These are phyloP conservation scores for Corythaeola cristata DNA, from an alignment of 2,113 vertebrate species.

Conservation along the genomic window DNA sequence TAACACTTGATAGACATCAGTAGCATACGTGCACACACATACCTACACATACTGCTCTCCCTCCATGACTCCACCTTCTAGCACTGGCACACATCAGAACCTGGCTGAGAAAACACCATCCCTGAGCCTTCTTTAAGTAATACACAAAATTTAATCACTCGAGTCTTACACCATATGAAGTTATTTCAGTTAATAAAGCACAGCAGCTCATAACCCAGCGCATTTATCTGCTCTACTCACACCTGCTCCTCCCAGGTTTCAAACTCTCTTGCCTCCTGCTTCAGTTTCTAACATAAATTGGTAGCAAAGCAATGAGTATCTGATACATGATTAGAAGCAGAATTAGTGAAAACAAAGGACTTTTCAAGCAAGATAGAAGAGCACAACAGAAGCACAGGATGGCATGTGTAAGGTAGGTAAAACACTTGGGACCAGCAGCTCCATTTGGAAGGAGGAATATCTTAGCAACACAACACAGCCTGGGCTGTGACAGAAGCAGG, in stretches of 20 bases:
- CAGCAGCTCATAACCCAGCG: background rate
- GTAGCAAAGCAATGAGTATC: background rate
- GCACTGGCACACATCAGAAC: background rate
- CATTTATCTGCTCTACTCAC: background rate
- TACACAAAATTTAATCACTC: background rate
- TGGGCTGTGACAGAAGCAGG: background rate
- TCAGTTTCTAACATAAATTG: background rate
- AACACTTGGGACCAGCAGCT: background rate
- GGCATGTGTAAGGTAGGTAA: background rate
- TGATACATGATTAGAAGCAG: background rate
- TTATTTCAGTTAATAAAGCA: constrained; percentile 21
- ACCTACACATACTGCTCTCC: accelerated
- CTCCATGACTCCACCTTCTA: background rate
- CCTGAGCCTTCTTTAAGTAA: background rate
- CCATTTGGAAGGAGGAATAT: background rate
- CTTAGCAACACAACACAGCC: background rate
- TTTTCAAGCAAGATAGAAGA: background rate
- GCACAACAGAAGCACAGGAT: background rate
- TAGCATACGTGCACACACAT: accelerated
- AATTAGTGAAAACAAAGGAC: background rate
- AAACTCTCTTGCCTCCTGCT: background rate
- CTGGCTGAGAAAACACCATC: background rate
- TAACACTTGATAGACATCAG: background rate
- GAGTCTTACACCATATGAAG: background rate
- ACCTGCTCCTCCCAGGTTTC: background rate